Conservation (phyloP, 2,888 invertebrate species). For the Nomada lathburiana region DNA sequence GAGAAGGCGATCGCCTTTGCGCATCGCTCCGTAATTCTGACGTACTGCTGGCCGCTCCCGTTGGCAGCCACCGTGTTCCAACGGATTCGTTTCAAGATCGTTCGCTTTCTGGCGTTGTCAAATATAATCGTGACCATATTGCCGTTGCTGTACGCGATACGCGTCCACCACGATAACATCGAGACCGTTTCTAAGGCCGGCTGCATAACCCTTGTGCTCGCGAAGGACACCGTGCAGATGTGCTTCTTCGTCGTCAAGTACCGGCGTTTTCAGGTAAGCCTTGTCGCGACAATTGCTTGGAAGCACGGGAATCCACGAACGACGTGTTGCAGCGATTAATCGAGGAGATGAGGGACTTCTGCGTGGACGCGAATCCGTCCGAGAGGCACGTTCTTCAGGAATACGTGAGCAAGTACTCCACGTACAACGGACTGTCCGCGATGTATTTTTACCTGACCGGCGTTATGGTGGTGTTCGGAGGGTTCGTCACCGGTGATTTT, state of each 20-base stretch:
- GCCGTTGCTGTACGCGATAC: constrained; percentile 47
- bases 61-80: constrained; percentile 34
- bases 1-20: constrained; percentile 49
- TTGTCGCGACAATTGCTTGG: too few relatives aligned
- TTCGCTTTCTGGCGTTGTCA: constrained; percentile 31
- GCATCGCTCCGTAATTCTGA: constrained; percentile 32
- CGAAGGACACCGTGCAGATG: constrained; percentile 33
- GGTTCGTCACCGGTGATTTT: constrained; percentile 63
- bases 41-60: constrained; percentile 59
- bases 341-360: constrained; percentile 59
- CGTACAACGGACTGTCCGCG: constrained; percentile 62
- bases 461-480: constrained; percentile 58
- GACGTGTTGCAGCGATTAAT: constrained; percentile 41
- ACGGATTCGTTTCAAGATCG: constrained; percentile 32
- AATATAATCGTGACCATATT: constrained; percentile 23
- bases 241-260: constrained; percentile 17
- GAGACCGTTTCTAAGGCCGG: constrained; percentile 29
- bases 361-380: constrained; percentile 45
- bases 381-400: constrained; percentile 69
- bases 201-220: constrained; percentile 6
- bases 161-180: constrained; percentile 23
- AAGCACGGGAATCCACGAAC: not conserved
- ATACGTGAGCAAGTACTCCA: constrained; percentile 69
- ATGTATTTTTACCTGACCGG: constrained; percentile 63
- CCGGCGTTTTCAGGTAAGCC: constrained; percentile 57